Evolutionary conservation across 2,888 invertebrate species (phyloP), one percentile per base, ranked within the genome.

Genomic region (Caenorhabditis imperialis): DNA sequence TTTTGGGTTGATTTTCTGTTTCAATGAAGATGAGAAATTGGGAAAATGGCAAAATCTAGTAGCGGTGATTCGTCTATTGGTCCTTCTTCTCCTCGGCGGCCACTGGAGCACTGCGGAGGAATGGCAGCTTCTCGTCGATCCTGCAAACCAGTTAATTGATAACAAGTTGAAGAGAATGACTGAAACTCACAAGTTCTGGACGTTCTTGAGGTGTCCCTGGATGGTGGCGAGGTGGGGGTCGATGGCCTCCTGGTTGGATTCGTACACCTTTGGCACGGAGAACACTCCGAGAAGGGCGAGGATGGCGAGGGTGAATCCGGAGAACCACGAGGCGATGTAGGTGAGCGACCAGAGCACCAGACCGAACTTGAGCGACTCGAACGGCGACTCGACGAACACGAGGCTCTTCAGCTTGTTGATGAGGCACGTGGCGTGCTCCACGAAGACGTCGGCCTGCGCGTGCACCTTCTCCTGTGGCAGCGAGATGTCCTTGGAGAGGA

Each of bases 281-380:
- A 87, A 87, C 42, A 84, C 60, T 37, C 83, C 83, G 58, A 85
- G 70, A 33, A 87, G 70, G 22, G 81, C 94, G 89, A 98, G 92
- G 89, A 97, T 96, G 89, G 98, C 93, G 87, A 99, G 92, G 85
- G 97, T 96, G 93, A 98, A 94, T 90, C 97, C 98, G 90, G 98
- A 98, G 92, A 99, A 97, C 94, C 96, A 97, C 88, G 96, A 93
- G 88, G 98, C 98, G 88, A 98, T 92, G 90, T 97, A 98, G 75
- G 98, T 98, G 90, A 98, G 92, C 88, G 94, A 93, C 96, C 96
- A 98, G 89, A 98, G 92, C 88, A 95, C 91, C 84, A 95, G 92
- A 85, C 93, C 95, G 90, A 98, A 98, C 92, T 91, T 91, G 78
- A 90, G 83, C 18, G 90, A 90, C 90, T 98, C 97, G 86, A 97